Evolutionary conservation across 2,797 vertebrate species (phyloP), one percentile per base, ranked within the genome.

Genomic region (Cichlasoma orientale): DNA sequence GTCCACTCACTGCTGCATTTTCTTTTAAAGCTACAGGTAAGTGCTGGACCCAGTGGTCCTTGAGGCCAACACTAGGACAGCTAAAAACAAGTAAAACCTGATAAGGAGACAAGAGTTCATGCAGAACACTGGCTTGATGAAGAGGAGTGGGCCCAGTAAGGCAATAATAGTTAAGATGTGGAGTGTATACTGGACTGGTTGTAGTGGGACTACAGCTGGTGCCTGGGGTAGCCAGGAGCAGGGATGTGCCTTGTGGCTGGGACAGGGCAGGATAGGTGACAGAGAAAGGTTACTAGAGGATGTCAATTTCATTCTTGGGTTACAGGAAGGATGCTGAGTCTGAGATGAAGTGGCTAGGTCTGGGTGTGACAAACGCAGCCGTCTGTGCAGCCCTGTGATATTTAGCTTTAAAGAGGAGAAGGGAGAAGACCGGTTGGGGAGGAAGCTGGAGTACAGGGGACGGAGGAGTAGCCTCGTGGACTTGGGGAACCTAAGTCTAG

Each of bases 401-500:
- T 52, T 19, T 52, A 52, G 36, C 72, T 47, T 76, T 72, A 72
- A 76, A 25, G 33, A 18, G 4, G 53, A 61, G 13, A 2, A 4
- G 36, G 57, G 19, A 7, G 72, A 69, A 23, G 57, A 69, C 4
- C 14, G 25, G 18, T 7, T 21, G 75, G 79, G 53, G 76, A 73
- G 53, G 36, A 70, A 3, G 54, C 54, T n/a, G 72, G 57, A 31
- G 50, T n/a, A 52, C 18, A 52, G 7, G 19, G 47, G 18, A 50
- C 2, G 16, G 75, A 41, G 63, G 41, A 71, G 54, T 18, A 75
- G 66, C 52, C 9, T 1, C 9, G 9, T 25, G 75, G n/a, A 23
- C 53, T 25, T 18, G 38, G 36, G 52, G 33, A 71, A 66, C 54
- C 55, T 41, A 82, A 36, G 73, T 82, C 75, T n/a, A 77, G 36